A percentile compares a stretch with the other conserved stretches of the same genome.
Conservation (phyloP, 2,888 invertebrate species). For the Arrhopalites spinosus region DNA sequence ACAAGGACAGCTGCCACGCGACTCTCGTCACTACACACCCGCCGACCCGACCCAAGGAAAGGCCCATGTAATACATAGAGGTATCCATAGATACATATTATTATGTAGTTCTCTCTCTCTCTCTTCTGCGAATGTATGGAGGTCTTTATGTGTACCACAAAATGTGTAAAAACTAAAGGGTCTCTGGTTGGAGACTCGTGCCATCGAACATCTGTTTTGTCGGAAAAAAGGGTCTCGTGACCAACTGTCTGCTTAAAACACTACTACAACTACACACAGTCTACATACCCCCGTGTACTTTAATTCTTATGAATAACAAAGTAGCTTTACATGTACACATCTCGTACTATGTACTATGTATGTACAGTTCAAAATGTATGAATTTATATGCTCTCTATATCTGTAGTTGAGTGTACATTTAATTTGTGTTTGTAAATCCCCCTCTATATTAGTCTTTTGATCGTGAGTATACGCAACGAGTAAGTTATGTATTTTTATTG, state of each 20-base stretch:
- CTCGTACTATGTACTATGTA: not conserved
- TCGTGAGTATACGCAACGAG: too few species aligned
- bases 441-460: too few species aligned
- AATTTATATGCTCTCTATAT: too few species aligned
- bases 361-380: not conserved
- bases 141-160: not conserved
- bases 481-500: too few species aligned
- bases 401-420: too few species aligned
- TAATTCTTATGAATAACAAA: not conserved
- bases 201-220: too few species aligned
- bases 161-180: not conserved
- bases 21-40: not conserved
- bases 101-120: not conserved
- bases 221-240: not conserved
- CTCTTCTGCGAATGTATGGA: not conserved
- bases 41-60: not conserved
- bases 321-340: too few species aligned
- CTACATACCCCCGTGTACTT: not conserved
- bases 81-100: not conserved
- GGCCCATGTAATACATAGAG: not conserved
- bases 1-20: slow-evolving; percentile 30
- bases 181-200: too few species aligned
- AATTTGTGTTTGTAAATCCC: too few species aligned
- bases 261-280: not conserved
- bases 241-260: not conserved